Conservation (phyloP, 1,140 invertebrate species). For the Cherax destructor region DNA sequence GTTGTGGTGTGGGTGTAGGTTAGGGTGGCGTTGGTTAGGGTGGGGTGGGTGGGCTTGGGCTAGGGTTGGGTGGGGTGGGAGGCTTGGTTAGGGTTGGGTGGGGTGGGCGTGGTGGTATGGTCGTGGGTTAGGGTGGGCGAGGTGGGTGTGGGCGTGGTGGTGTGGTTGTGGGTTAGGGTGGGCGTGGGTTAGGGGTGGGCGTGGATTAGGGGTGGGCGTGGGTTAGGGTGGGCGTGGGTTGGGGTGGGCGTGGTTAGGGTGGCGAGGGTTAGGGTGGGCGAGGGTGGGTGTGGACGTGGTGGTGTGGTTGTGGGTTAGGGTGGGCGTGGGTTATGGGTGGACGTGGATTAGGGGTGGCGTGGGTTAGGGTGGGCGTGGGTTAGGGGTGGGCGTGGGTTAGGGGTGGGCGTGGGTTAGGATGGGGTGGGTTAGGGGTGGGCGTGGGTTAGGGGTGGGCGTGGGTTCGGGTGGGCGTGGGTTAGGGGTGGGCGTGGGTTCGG, state of each 20-base stretch:
- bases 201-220: background rate
- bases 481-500: no score
- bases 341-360: background rate
- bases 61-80: no score
- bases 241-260: background rate
- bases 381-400: background rate
- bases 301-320: background rate
- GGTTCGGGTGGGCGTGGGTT: no score
- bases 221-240: background rate
- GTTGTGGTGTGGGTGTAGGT: background rate
- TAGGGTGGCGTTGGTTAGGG: background rate
- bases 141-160: no score
- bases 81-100: no score
- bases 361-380: background rate
- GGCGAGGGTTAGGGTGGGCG: background rate
- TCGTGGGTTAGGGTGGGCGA: no score
- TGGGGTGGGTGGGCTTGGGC: no score
- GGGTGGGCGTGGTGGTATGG: no score
- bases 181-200: background rate
- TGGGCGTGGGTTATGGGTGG: background rate
- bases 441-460: no score
- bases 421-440: no score
- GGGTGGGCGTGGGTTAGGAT: conserved; percentile 21
- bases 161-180: background rate
- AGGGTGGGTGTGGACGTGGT: background rate